Evolutionary conservation across 2,888 invertebrate species (phyloP).

Genomic region (Tyria jacobaeae): DNA sequence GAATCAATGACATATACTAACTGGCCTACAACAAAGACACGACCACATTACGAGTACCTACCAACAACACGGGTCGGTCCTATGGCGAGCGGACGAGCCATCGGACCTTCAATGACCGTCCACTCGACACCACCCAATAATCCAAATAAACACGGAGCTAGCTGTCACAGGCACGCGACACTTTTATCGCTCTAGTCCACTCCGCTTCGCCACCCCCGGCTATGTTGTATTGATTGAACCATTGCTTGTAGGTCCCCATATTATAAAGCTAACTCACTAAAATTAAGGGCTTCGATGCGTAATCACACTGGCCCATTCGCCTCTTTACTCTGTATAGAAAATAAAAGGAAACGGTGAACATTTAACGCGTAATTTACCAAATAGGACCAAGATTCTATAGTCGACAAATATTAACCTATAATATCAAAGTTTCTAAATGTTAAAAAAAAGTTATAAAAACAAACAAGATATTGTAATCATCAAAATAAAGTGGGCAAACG

Average conservation of each 20-base stretch:
- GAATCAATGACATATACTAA: constrained; percentile 38
- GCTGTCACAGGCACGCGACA: constrained; percentile 76
- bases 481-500: constrained; percentile 45
- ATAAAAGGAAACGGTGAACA: constrained; percentile 11
- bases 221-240: constrained; percentile 66
- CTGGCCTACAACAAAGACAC: constrained; percentile 30
- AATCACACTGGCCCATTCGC: constrained; percentile 31
- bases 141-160: constrained; percentile 59
- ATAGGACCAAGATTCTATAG: background rate
- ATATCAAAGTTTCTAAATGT: constrained; percentile 28
- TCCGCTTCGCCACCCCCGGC: constrained; percentile 55
- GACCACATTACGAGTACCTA: constrained; percentile 31
- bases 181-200: constrained; percentile 64
- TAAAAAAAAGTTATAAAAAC: constrained; percentile 35
- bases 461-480: constrained; percentile 49
- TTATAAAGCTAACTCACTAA: constrained; percentile 44
- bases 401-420: constrained; percentile 16
- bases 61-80: constrained; percentile 13
- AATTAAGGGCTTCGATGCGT: constrained; percentile 35
- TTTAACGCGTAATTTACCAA: background rate
- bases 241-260: constrained; percentile 64
- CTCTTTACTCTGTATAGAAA: constrained; percentile 28
- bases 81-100: constrained; percentile 17
- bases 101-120: constrained; percentile 31
- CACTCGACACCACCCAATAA: constrained; percentile 57